Base-by-base conservation (phyloP, 2,113 vertebrate genomes). In the Halcyon senegalensis region DNA sequence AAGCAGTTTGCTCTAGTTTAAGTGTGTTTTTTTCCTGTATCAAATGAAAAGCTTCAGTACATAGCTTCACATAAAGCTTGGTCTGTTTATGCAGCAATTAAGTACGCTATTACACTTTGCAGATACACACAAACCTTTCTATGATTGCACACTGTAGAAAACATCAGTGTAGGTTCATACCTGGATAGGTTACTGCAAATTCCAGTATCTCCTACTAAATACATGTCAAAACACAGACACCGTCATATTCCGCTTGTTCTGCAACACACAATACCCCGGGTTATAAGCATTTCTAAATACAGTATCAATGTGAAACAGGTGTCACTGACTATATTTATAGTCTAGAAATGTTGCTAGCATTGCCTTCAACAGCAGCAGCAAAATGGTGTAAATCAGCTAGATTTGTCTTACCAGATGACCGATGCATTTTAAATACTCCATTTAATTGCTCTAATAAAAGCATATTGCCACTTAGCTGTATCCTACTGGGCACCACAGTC, bases 71-170 rank as follows among this genome's bases (percentile, higher is more conserved):
- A 78, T 16, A 82, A 96, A 91, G 72, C 69, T 66, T 82, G 39
- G 41, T 86, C 81, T 86, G 64, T 89, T 93, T 88, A 89, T 63
- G 59, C 66, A 95, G 59, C 51, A 58, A 58, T 89, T 84, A 93
- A 87, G 30, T 7, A 33, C 5, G n/a, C 41, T 44, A 17, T 67
- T 90, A 51, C 16, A 48, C 46, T 79, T 59, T 13, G 83, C 10
- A 76, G 43, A 74, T 20, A 56, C 6, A 60, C 24, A 73, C 35
- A 91, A 82, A 80, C 39, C 25, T 91, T 90, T 37, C 64, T 30
- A 50, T 14, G 55, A 86, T 35, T 81, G 35, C 33, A 76, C 35
- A 37, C 46, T 37, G 13, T 46, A 64, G 51, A 68, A 95, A 83
- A 51, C 23, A 51, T 33, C 25, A 16, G 1, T 10, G 9, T 39